Evolutionary conservation across 1,140 invertebrate genomes (phyloP), one percentile per base, ranked within the genome.

Genomic region (Macrostomum lignano): DNA sequence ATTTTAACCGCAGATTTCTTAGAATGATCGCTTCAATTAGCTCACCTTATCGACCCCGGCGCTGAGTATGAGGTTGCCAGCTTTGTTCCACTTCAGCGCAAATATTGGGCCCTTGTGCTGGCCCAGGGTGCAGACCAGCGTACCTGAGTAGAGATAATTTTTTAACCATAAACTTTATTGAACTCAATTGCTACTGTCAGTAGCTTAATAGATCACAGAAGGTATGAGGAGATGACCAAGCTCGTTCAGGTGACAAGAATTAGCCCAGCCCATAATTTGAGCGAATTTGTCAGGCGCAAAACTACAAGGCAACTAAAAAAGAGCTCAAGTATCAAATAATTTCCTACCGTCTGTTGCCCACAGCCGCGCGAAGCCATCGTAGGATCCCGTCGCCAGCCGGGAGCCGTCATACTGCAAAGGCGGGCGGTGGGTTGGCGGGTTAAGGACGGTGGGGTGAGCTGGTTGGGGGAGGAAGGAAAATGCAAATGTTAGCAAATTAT

Each of bases 101-200:
- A 96, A 96, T 46, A 96, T 96, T 2, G 86, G 86, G n/a, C 86
- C 86, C 62, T 94, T 96, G 48, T 94, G 86, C 53, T 94, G 84
- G 1, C 84, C 82, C 33, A 94, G 59, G 15, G 84, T 93, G 15
- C 75, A 84, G 3, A 76, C 74, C 38, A 93, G 58, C 25, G 69
- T 65, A 25, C 82, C 58, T 61, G 39, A 21, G 45, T 29, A 37
- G 32, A 6, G 9, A 24, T 10, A 24, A 24, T 24, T 24, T 24
- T n/a, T 24, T 24, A 9, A 24, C n/a, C 23, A 24, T 24, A 9
- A 9, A 24, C n/a, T 24, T 24, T 24, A 24, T 24, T 24, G n/a
- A 9, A 9, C 9, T 24, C n/a, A 24, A 24, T 24, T 24, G n/a
- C n/a, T 24, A 24, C 23, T 24, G n/a, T 24, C n/a, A 24, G 9